Evolutionary conservation across 1,140 invertebrate genomes (phyloP).

Genomic region (Drosophila tristis): DNA sequence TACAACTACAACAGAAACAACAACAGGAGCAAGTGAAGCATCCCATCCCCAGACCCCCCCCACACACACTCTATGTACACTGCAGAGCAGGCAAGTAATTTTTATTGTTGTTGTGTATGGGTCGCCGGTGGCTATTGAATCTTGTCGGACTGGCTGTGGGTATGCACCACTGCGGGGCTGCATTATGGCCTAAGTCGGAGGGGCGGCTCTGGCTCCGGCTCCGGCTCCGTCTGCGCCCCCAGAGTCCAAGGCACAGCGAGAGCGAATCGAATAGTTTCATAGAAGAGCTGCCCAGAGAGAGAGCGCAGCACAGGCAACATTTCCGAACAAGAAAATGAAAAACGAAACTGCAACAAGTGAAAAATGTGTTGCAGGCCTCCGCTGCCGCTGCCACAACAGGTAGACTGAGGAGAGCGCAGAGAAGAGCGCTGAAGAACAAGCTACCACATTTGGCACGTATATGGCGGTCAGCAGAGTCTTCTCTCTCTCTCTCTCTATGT

Average conservation of each 20-base stretch:
- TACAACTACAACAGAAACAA: slow-evolving; percentile 3
- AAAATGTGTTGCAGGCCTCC: slow-evolving; percentile 71
- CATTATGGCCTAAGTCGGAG: slow-evolving; percentile 37
- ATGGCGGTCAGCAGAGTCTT: slow-evolving; percentile 46
- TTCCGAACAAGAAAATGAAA: slow-evolving; percentile 77
- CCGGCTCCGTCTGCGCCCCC: slow-evolving; percentile 7
- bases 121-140: slow-evolving; percentile 77
- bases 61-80: no score
- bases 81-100: slow-evolving; percentile 43
- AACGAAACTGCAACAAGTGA: slow-evolving; percentile 82
- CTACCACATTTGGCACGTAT: slow-evolving; percentile 58
- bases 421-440: slow-evolving; percentile 42
- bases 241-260: slow-evolving; percentile 3
- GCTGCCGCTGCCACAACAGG: slow-evolving; percentile 48
- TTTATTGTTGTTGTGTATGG: slow-evolving; percentile 61
- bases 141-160: slow-evolving; percentile 48
- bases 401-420: slow-evolving; percentile 43
- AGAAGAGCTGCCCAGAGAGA: slow-evolving; percentile 19
- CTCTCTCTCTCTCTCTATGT: slow-evolving; percentile 9
- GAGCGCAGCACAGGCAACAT: slow-evolving; percentile 12
- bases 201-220: slow-evolving; percentile 21
- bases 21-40: slow-evolving; percentile 33
- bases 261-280: slow-evolving; percentile 22
- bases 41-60: background rate
- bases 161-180: slow-evolving; percentile 19